Conservation (phyloP, 2,797 vertebrate genomes). For the Zenarchopterus dispar region DNA sequence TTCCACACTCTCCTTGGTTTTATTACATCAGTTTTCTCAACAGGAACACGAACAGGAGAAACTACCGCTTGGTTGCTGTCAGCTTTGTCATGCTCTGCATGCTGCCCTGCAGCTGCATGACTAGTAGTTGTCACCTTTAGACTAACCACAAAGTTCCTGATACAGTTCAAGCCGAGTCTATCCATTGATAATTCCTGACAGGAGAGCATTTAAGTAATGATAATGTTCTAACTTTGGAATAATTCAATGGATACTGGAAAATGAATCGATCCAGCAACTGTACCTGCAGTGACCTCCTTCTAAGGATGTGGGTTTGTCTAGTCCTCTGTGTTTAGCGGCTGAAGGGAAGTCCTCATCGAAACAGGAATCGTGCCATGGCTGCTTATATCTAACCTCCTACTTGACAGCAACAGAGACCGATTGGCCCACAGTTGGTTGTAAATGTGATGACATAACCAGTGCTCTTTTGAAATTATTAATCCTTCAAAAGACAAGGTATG, state of each 20-base stretch:
- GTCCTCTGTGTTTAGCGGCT: conserved; percentile 15
- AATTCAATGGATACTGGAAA: neutral
- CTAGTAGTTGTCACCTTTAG: neutral
- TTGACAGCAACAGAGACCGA: conserved; percentile 35
- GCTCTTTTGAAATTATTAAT: conserved; percentile 17
- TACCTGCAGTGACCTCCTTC: conserved; percentile 58
- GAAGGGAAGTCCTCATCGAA: conserved; percentile 16
- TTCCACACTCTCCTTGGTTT: conserved; percentile 4
- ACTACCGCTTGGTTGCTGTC: neutral
- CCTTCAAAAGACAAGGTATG: neutral
- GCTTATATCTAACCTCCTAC: conserved; percentile 56
- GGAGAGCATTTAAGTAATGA: conserved; percentile 21
- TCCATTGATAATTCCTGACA: conserved; percentile 14
- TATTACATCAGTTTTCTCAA: neutral
- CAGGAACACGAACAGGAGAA: neutral
- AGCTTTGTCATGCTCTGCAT: neutral
- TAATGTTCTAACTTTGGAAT: neutral
- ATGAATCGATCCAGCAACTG: conserved; percentile 11
- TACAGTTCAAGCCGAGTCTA: neutral
- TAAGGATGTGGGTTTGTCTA: conserved; percentile 9
- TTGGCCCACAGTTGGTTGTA: conserved; percentile 66
- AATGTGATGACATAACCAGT: conserved; percentile 65
- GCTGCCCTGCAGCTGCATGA: neutral
- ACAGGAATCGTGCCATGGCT: conserved; percentile 13
- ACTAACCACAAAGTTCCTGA: conserved; percentile 1